Conservation (phyloP, 2,888 invertebrate genomes). For the Protodeltote pygarga region DNA sequence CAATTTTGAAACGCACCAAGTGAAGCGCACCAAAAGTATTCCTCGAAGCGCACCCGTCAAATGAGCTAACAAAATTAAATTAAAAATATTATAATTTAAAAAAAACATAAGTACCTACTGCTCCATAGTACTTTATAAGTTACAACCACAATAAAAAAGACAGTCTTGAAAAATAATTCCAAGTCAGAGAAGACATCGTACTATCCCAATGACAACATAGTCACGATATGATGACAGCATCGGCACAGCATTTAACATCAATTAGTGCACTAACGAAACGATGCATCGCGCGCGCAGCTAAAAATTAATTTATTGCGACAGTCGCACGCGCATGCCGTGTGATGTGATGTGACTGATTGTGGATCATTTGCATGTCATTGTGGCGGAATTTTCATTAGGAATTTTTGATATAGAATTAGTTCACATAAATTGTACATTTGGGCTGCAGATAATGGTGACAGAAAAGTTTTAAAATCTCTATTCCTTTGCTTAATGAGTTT, state of each 20-base stretch:
- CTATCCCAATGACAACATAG: not conserved
- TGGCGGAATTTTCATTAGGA: not conserved
- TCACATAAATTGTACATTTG: slow-evolving; percentile 20
- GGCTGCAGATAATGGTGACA: slow-evolving; percentile 6
- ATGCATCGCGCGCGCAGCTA: slow-evolving; percentile 47
- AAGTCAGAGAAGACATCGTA: no score
- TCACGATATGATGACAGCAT: slow-evolving; percentile 41
- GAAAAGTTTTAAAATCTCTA: no score
- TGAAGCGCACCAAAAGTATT: no score
- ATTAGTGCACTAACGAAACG: slow-evolving; percentile 47
- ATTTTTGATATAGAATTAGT: not conserved
- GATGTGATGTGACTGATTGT: slow-evolving; percentile 36
- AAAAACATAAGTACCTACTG: no score
- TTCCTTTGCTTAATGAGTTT: no score
- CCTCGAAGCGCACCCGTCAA: no score
- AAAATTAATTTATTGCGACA: slow-evolving; percentile 61
- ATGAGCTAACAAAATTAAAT: no score
- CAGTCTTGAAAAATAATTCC: no score
- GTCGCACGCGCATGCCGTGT: slow-evolving; percentile 31
- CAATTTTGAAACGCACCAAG: no score
- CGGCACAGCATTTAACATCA: slow-evolving; percentile 47
- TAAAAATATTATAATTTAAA: no score
- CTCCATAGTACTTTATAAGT: no score
- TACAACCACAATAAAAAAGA: no score
- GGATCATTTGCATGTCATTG: slow-evolving; percentile 39